Evolutionary conservation across 2,113 vertebrate species (phyloP), one percentile per base, ranked within the genome.

Genomic region (Hyperopisus bebe): DNA sequence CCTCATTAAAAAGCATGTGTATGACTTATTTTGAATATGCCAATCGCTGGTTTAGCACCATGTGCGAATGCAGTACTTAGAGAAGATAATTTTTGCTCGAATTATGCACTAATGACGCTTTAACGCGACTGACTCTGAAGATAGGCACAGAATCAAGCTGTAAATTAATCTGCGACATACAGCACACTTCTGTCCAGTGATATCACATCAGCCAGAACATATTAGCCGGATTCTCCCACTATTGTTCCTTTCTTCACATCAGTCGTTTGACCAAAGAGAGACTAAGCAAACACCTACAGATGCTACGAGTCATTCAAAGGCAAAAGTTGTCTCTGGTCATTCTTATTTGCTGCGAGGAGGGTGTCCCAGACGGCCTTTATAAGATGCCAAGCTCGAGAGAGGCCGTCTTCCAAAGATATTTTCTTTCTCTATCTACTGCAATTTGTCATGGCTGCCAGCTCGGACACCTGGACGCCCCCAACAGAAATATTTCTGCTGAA

Each of bases 1-100:
- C 82, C 82, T 84, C 82, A 24, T 47, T 70, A 84, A 84, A 84
- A 47, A 84, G 17, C 44, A 86, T 39, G n/a, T 87, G 47, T 53
- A 51, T 9, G 84, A 51, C 10, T 86, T 51, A 51, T 85, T 85
- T 46, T 17, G 47, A 50, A 47, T 13, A 55, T 39, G n/a, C 15
- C 50, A 15, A 17, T 53, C 50, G 3, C 6, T 27, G 47, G 4
- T 35, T 35, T 7, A 53, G 85, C 27, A 13, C 48, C 48, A 35
- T 48, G 82, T 46, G 42, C 5, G 84, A 51, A n/a, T 53, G 84
- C 47, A n/a, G 9, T 86, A 31, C 27, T 86, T 35, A 11, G 46
- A 55, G 24, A 35, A 51, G 84, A 50, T 53, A 2, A 21, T 87
- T 39, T 87, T 17, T 31, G n/a, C n/a, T 31, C n/a, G 15, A 35